A percentile compares a stretch with the other conserved stretches of the same genome.
Conservation (phyloP, 1,140 invertebrate genomes). For the Rhopalosiphum maidis region DNA sequence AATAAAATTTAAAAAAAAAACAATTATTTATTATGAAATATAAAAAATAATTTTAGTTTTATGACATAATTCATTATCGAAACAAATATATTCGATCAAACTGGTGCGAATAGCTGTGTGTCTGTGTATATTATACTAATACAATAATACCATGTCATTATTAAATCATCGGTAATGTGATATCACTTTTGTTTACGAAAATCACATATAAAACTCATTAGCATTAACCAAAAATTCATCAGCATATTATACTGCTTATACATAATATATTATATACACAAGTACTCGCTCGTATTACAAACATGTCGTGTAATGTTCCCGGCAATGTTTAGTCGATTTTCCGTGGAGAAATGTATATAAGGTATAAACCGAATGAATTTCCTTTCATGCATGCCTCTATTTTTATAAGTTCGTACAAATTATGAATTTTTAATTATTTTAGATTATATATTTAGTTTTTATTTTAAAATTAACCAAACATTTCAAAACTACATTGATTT, state of each 20-base stretch:
- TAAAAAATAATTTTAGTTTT: neutral
- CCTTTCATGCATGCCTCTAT: too few species aligned
- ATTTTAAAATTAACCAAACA: too few species aligned
- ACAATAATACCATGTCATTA: neutral
- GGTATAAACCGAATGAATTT: neutral
- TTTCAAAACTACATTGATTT: too few species aligned
- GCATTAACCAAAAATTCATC: neutral
- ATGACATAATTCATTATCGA: neutral
- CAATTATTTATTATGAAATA: neutral
- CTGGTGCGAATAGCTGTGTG: neutral
- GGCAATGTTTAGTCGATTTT: neutral
- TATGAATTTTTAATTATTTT: neutral
- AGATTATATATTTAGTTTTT: too few species aligned
- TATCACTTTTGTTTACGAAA: neutral
- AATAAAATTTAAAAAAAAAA: too few species aligned
- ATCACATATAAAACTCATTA: neutral
- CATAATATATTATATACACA: neutral
- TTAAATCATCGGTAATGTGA: neutral
- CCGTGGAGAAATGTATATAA: neutral
- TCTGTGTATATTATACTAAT: neutral
- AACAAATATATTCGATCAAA: neutral
- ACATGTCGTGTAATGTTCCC: neutral
- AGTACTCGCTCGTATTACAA: neutral
- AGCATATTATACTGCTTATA: neutral
- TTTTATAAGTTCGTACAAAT: neutral